Evolutionary conservation across 2,113 vertebrate species (phyloP).

Genomic region (Rissa tridactyla): DNA sequence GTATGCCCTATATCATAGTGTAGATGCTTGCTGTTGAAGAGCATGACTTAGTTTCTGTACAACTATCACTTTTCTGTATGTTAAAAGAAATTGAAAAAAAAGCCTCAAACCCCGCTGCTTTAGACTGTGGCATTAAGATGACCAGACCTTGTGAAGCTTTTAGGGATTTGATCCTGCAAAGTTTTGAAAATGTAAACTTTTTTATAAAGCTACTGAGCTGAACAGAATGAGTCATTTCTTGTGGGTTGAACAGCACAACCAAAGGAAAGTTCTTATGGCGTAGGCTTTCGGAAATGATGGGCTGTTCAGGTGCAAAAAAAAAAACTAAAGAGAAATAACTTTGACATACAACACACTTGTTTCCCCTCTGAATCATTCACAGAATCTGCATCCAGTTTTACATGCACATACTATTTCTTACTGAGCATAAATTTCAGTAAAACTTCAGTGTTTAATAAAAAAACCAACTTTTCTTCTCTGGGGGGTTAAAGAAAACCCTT

Average conservation of each 20-base stretch:
- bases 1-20: background rate
- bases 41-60: background rate
- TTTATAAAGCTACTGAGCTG: background rate
- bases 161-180: background rate
- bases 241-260: background rate
- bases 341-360: background rate
- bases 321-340: background rate
- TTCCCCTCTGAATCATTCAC: background rate
- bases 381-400: background rate
- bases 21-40: background rate
- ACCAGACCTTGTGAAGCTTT: background rate
- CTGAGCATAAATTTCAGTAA: background rate
- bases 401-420: background rate
- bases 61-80: background rate
- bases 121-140: background rate
- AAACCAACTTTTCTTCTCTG: background rate
- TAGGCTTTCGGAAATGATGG: background rate
- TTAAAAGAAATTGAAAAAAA: background rate
- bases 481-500: background rate
- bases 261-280: background rate
- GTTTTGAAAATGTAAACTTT: background rate
- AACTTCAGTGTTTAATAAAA: background rate
- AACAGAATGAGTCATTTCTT: background rate
- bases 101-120: background rate
- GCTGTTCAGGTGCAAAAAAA: background rate